Percentiles rank a stretch among this genome's conserved stretches.
Evolutionary conservation across 2,888 invertebrate species (phyloP).

Genomic region (Rhagonycha lutea): DNA sequence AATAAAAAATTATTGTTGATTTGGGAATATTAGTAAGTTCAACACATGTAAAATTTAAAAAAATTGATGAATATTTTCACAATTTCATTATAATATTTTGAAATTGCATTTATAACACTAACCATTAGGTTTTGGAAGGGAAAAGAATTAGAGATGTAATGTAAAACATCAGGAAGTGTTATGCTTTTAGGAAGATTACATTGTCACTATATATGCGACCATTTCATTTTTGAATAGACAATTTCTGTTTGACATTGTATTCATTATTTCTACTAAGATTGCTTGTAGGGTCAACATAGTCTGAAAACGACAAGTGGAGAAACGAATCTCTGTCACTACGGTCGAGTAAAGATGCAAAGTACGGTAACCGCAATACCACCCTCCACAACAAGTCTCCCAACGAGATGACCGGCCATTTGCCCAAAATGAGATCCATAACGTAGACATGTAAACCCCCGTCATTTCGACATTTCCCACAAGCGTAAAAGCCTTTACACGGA

Average conservation of each 20-base stretch:
- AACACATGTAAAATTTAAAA: not conserved
- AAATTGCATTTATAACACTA: not conserved
- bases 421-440: constrained; percentile 51
- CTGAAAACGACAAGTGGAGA: constrained; percentile 20
- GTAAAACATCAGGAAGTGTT: not conserved
- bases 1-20: not conserved
- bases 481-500: constrained; percentile 40
- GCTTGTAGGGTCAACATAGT: constrained; percentile 20
- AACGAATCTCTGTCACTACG: constrained; percentile 36
- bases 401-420: constrained; percentile 49
- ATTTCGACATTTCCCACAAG: constrained; percentile 44
- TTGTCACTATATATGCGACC: constrained; percentile 1
- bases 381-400: constrained; percentile 44
- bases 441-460: constrained; percentile 47
- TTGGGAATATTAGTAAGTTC: not conserved
- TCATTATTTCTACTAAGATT: constrained; percentile 17
- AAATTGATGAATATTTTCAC: not conserved
- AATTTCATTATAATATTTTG: not conserved
- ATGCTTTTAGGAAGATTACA: constrained; percentile 11
- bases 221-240: constrained; percentile 9
- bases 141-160: not conserved
- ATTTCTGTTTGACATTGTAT: constrained; percentile 6
- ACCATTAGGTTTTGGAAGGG: not conserved
- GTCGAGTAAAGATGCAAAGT: constrained; percentile 43
- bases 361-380: constrained; percentile 37